phyloP scores from a whole-genome alignment of 2,888 invertebrate genomes.

The Noctuana brunneofusca region DNA sequence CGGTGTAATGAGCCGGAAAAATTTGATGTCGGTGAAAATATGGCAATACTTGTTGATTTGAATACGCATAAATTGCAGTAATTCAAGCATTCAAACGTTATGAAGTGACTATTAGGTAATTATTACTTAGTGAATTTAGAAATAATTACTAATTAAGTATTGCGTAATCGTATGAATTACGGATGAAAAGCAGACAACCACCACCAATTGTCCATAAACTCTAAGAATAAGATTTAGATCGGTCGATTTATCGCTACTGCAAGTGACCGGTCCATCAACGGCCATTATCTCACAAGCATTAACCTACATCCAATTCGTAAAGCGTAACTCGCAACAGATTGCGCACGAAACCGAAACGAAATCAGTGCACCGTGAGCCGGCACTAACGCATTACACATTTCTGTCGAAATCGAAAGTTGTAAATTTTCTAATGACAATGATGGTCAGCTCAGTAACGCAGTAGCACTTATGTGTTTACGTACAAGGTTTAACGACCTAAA shows the following conservation, averaged over 20 bases:
- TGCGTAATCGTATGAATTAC: neutral
- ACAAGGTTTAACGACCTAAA: constrained; percentile 35
- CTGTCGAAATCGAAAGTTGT: constrained; percentile 69
- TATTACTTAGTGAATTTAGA: too few relatives aligned
- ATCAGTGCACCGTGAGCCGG: constrained; percentile 60
- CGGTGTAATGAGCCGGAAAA: constrained; percentile 19
- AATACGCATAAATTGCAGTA: neutral
- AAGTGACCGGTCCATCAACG: constrained; percentile 27
- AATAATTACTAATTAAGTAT: too few relatives aligned
- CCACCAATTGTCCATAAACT: constrained; percentile 12
- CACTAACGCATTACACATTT: constrained; percentile 62
- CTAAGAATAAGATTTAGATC: constrained; percentile 10
- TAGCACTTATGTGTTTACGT: constrained; percentile 32
- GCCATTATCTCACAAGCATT: constrained; percentile 63
- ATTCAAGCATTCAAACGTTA: constrained; percentile 1
- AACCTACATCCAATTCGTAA: constrained; percentile 71
- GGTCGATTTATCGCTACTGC: constrained; percentile 17
- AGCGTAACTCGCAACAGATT: constrained; percentile 65
- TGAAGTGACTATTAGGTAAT: too few relatives aligned
- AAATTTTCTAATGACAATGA: constrained; percentile 38
- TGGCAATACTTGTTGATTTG: neutral
- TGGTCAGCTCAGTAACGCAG: constrained; percentile 18
- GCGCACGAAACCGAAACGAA: constrained; percentile 65
- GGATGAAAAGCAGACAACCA: constrained; percentile 4
- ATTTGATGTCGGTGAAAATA: constrained; percentile 11